Evolutionary conservation across 2,888 invertebrate genomes (phyloP), one percentile per base, ranked within the genome.

Genomic region (Amblyjoppa fuscipennis): DNA sequence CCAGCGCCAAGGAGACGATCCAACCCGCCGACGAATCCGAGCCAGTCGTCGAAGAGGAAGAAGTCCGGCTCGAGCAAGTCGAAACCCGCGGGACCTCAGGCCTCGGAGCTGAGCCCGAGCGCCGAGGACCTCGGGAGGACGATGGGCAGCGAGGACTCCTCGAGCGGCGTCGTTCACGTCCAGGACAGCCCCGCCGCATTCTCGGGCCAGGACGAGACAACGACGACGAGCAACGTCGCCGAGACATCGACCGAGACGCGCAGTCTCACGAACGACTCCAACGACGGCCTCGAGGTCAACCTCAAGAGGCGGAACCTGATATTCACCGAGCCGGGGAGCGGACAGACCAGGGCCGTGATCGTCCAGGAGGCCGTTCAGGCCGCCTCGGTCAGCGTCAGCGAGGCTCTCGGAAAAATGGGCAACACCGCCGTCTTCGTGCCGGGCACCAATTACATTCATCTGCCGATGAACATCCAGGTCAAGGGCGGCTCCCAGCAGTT

Each of bases 101-200:
- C 91, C 7, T 91, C 95, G 11, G 96, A 96, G 75, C 93, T 95
- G 90, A 96, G 96, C 90, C 96, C 96, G 49, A 95, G 95, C 78
- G 95, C 96, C 11, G 97, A 97, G 68, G 97, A 97, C 90, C 95
- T 96, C 6, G 95, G 96, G 20, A 94, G 96, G 51, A 97, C 97
- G 0, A 96, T 97, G 95, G 97, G 97, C 2, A 97, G 97, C 83
- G 97, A 97, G 93, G 97, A 97, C 90, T 97, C 97, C 90, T 97
- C 97, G 13, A 97, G 97, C 90, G 97, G 97, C 0, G 95, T 93
- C 0, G 91, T 91, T 0, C 93, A 93, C 9, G 89, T 93, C 1
- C 94, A 95, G 76, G 94, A 94, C 68, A 94, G 94, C 76, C 94
- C 94, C 2, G 94, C 94, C 0, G 94, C 94, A 0, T 94, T 93